Evolutionary conservation across 2,797 vertebrate species (phyloP), one percentile per base, ranked within the genome.

Genomic region (Siniperca scherzeri): DNA sequence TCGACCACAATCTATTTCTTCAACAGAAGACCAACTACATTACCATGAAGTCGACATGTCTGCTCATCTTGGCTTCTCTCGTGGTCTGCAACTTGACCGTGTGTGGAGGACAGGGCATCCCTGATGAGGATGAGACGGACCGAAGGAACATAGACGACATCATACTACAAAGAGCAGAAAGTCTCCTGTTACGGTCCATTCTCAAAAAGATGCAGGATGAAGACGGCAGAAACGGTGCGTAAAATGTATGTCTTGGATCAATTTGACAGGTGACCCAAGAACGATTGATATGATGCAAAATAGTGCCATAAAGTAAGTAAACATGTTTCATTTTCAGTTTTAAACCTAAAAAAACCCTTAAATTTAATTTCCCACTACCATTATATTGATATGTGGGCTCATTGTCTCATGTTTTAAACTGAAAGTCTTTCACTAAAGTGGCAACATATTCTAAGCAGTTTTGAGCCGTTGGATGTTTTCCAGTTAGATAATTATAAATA

Each of bases 121-220:
- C 94, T 5, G 93, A 93, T 10, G 96, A 94, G 46, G 93, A 92
- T 0, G 94, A 96, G 59, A 84, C 82, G 7, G 93, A 95, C 73
- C 88, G 83, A 13, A 90, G 81, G 67, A 90, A 91, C 75, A 88
- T 96, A 72, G 94, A 95, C 75, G 94, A 96, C 84, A 94, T 96
- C 62, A 93, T 96, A 19, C 90, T 97, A 46, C 95, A 96, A 92
- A 95, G 92, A 92, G 94, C 96, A 4, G 95, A 97, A 75, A 95
- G 82, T 48, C 89, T 97, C 38, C 86, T 97, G 82, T 71, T 98
- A 40, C 93, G 93, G 22, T 96, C 96, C 66, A 91, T 96, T 48
- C 93, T 97, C 52, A 94, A 92, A 73, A 96, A 96, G 72, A 91
- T 95, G 65, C 95, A 96, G 86, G 96, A 96, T 44, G 94, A 94